Conservation (phyloP, 2,113 vertebrate species). For the Phrynosoma platyrhinos region DNA sequence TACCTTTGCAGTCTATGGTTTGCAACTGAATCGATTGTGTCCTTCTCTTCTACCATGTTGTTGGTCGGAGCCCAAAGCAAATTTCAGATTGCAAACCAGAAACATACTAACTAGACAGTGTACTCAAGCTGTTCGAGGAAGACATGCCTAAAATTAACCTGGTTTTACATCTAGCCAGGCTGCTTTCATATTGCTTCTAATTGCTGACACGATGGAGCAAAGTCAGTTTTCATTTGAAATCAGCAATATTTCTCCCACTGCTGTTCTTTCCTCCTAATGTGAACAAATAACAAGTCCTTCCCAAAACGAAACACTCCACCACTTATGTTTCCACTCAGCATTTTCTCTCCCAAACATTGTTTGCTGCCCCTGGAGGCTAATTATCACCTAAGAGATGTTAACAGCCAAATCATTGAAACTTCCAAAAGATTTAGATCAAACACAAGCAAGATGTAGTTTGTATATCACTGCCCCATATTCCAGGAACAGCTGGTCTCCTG, state of each 20-base stretch:
- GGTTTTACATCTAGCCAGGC: constrained; percentile 41
- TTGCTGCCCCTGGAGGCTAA: constrained; percentile 69
- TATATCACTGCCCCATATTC: constrained; percentile 65
- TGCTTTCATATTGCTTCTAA: constrained; percentile 54
- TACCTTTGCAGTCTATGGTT: constrained; percentile 2
- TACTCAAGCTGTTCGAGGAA: constrained; percentile 26
- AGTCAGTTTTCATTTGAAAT: constrained; percentile 33
- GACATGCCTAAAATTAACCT: background rate
- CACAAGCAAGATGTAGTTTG: constrained; percentile 67
- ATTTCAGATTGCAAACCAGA: background rate
- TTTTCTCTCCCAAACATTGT: constrained; percentile 66
- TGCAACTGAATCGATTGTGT: background rate
- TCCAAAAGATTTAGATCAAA: constrained; percentile 71
- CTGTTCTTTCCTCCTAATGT: constrained; percentile 9
- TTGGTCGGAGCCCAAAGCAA: background rate
- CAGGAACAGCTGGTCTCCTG: constrained; percentile 68
- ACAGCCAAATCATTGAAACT: constrained; percentile 67
- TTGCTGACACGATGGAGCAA: constrained; percentile 17
- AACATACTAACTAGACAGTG: fast-evolving
- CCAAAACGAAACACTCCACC: constrained; percentile 46
- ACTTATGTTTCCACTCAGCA: constrained; percentile 27
- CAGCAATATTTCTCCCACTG: constrained; percentile 27
- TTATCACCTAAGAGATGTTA: constrained; percentile 75
- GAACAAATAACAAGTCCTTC: constrained; percentile 17
- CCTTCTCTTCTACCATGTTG: background rate